These are phyloP conservation scores for Pseudorectes ferrugineus DNA, from an alignment of 2,113 vertebrate species.

Conservation along the genomic window DNA sequence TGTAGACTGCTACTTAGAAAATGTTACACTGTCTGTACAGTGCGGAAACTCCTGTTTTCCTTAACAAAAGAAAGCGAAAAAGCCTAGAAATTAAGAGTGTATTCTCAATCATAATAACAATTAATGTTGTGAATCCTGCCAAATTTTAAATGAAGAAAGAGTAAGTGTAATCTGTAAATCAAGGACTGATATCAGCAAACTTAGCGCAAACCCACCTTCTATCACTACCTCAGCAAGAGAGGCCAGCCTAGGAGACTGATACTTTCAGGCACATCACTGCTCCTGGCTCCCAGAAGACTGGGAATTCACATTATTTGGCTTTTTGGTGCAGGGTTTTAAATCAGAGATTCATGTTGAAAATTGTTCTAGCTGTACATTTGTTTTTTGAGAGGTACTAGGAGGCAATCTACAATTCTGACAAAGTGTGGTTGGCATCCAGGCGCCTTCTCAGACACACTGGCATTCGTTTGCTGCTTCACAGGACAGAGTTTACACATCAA, in stretches of 20 bases:
- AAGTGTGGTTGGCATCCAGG: neutral
- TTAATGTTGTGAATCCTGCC: neutral
- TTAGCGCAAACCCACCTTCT: neutral
- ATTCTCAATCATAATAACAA: neutral
- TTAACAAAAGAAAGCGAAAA: neutral
- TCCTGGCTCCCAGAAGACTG: neutral
- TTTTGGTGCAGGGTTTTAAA: neutral
- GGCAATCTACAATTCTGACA: neutral
- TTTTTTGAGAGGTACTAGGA: neutral
- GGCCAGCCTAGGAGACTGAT: neutral
- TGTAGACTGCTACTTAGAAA: neutral
- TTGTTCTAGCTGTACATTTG: neutral
- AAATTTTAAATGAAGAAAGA: neutral
- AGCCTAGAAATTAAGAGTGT: neutral
- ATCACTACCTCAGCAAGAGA: neutral
- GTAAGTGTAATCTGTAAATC: neutral
- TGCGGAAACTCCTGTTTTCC: neutral
- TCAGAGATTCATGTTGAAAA: neutral
- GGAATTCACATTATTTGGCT: neutral
- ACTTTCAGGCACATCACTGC: neutral
- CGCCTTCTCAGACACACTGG: neutral
- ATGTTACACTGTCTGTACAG: neutral
- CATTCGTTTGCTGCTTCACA: neutral
- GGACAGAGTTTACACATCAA: constrained; percentile 59
- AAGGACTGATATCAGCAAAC: neutral